Evolutionary conservation across 64 coral and sea anemone species (phyloP), one percentile per base, ranked within the genome.

Genomic region (Stichodactyla helianthus): DNA sequence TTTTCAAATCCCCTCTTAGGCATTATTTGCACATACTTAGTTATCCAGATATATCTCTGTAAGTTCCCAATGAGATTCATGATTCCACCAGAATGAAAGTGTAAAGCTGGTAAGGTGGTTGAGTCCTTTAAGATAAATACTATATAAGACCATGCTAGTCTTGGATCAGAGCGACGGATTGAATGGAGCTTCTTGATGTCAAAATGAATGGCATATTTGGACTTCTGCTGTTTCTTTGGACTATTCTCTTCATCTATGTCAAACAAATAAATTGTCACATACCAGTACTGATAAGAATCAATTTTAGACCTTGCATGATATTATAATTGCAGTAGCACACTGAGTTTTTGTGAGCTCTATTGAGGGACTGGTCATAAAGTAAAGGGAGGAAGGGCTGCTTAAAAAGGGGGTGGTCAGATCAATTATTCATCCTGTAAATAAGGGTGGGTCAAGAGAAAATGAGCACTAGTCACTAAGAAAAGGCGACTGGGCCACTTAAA

Each of bases 81-180:
- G 50, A 94, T 99, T 2, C 96, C 96, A 22, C 96, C 96, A 44
- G 89, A 89, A 50, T 99, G 96, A 88, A 99, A 99, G 68, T 99
- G 96, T 4, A 99, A 71, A 16, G 96, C 96, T 71, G 96, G 96
- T 7, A 95, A 92, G 20, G 96, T 99, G 52, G 85, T 99, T 22
- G 88, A 85, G 82, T 99, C 93, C 54, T 99, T 99, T 31, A 99
- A 70, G 61, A 99, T 99, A 84, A 99, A 99, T 60, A 99, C 96
- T 51, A 94, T 59, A 86, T 92, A 99, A 13, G 93, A 94, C 96
- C 96, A 99, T 50, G 90, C 85, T 23, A 99, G 63, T 60, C 90
- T 99, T 0, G 96, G 93, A 83, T 99, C 96, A 55, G 96, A 99
- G 55, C 96, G 93, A 6, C 86, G 88, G 52, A 99, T 99, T 10